phyloP scores from a whole-genome alignment of 1,140 invertebrate genomes.

The Drosophila arawakana region DNA sequence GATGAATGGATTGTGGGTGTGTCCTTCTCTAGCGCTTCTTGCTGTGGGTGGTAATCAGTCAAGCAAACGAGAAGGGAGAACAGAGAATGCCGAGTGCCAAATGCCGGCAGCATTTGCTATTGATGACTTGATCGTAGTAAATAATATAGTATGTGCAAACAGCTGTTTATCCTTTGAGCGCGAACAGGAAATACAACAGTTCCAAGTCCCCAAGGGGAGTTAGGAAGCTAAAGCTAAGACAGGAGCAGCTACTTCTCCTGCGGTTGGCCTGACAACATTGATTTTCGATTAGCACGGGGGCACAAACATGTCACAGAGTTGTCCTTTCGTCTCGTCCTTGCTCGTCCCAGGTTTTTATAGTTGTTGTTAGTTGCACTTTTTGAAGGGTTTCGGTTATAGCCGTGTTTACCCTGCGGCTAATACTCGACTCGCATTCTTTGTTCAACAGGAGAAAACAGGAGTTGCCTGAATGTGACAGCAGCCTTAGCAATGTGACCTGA shows the following conservation, averaged over 20 bases:
- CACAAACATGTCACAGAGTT: constrained; percentile 34
- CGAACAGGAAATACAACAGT: constrained; percentile 32
- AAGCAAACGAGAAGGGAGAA: constrained; percentile 53
- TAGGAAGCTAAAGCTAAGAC: constrained; percentile 9
- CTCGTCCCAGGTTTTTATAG: constrained; percentile 14
- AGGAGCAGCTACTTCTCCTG: constrained; percentile 28
- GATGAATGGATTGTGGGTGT: neutral
- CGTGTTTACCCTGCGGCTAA: constrained; percentile 36
- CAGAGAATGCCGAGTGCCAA: constrained; percentile 19
- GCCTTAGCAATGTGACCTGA: constrained; percentile 63
- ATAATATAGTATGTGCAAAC: constrained; percentile 66
- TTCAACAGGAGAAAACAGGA: constrained; percentile 14
- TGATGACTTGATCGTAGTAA: constrained; percentile 75
- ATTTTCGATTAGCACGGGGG: constrained; percentile 70
- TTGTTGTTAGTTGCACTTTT: constrained; percentile 21
- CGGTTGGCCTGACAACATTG: constrained; percentile 60
- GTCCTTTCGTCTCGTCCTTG: constrained; percentile 8
- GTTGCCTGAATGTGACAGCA: constrained; percentile 36
- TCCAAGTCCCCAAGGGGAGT: neutral
- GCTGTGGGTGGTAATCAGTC: constrained; percentile 59
- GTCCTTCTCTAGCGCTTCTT: constrained; percentile 3
- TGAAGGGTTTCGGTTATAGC: constrained; percentile 55
- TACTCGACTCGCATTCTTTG: constrained; percentile 37
- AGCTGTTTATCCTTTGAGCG: constrained; percentile 61
- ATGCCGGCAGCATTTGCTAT: constrained; percentile 55